Base-by-base conservation (phyloP, 1,140 invertebrate species). In the Mycetomoellerius zeteki region DNA sequence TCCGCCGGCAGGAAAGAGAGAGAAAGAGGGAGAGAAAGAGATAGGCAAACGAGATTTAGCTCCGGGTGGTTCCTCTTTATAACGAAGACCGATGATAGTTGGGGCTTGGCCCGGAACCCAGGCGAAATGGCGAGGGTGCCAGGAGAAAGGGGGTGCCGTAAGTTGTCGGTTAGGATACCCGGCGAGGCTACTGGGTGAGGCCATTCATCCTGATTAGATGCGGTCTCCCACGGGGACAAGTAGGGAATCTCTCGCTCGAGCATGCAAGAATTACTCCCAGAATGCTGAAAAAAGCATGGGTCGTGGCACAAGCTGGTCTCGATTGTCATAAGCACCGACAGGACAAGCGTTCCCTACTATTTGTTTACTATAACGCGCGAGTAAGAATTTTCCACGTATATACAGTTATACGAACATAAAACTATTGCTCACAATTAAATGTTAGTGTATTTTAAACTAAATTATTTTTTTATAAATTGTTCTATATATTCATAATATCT, bases 161-260 rank as follows among this genome's bases (percentile, higher is more conserved):
- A 92, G 91, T 91, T 87, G 92, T 92, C 88, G 90, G 90, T 89
- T 76, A 84, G 89, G 85, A 93, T 91, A 92, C 76, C 69, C 69
- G 86, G 76, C 71, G 71, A 56, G 90, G 87, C 91, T 87, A 91
- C 86, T 87, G 85, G 88, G 88, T 91, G 88, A 93, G 92, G 88
- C 91, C 91, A 93, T 93, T 93, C 93, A 93, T 93, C 85, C 92
- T 93, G 92, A 93, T 93, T 93, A 93, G 92, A 93, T 90, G 90
- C 73, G 91, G 88, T 92, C 91, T 93, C 92, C 92, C 92, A 77
- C 86, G 89, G 92, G 93, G 92, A 93, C 90, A 89, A 89, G 33
- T 77, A 65, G 72, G 72, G 85, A 89, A 88, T 92, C 92, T 91
- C 89, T 87, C 73, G 86, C 78, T 88, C 86, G 90, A 91, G n/a